Evolutionary conservation across 2,888 invertebrate genomes (phyloP), one percentile per base, ranked within the genome.

Genomic region (Hermaeophaga mercurialis): DNA sequence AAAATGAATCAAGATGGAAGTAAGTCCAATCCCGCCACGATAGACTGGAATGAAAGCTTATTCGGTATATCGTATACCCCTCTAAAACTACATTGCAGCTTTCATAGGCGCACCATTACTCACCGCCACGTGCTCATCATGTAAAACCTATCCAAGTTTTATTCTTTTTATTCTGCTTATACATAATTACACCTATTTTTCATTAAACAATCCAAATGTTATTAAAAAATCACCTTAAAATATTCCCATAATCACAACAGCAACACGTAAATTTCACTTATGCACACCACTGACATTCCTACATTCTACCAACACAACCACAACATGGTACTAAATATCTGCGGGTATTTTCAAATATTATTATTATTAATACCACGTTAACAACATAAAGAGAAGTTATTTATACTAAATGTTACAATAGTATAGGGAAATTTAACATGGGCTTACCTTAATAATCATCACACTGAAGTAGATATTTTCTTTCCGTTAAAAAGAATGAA

Each of bases 1-100:
- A 85, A 82, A 81, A 82, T 83, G 84, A 84, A 86, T 84, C 88
- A 88, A 88, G 86, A 88, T 88, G 88, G 88, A 87, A 85, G 86
- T 69, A 73, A 71, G 61, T 86, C 84, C 84, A 85, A 83, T 84
- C 83, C 85, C 81, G 82, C 82, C 82, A 80, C 80, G 79, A 78
- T 77, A 78, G 78, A 79, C 79, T 78, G 77, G 74, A 75, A 77
- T 76, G 74, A 73, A 75, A 73, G 75, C 75, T 75, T 76, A 75
- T 73, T 71, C 73, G 72, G 78, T 78, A 79, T 78, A 78, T 71
- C 70, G 73, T 71, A 73, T 78, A 78, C 78, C 78, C 78, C 78
- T 79, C 78, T 70, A 88, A 81, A 70, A 79, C 79, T 66, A 87
- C 79, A 66, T 81, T 81, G 64, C 81, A 80, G 78, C 70, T 65